Percentiles rank a stretch among this genome's conserved stretches.
Evolutionary conservation across 2,888 invertebrate genomes (phyloP).

Genomic region (Sepioteuthis lessoniana): DNA sequence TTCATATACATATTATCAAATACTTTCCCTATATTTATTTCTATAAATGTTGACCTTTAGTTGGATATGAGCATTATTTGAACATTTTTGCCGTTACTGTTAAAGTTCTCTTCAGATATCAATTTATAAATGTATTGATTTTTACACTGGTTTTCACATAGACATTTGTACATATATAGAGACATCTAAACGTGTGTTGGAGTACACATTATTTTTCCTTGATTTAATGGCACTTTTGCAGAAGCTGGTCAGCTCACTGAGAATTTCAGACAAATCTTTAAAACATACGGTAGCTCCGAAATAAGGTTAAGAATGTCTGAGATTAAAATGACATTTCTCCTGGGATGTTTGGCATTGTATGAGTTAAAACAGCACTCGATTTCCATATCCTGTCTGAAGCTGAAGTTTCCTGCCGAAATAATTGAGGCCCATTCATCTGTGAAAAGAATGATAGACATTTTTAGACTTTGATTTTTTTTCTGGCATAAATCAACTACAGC

Average conservation of each 20-base stretch:
- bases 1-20: no score
- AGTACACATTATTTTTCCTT: not conserved
- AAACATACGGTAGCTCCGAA: not conserved
- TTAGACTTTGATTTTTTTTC: no score
- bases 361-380: not conserved
- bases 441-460: no score
- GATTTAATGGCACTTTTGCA: not conserved
- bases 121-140: not conserved
- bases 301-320: not conserved
- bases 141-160: fast-evolving
- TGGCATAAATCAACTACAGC: no score
- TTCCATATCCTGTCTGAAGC: not conserved
- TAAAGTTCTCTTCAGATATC: no score
- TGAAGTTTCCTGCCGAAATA: not conserved
- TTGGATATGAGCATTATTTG: no score
- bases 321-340: not conserved
- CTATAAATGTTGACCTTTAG: no score
- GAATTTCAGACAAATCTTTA: not conserved
- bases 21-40: no score
- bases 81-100: no score
- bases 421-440: no score
- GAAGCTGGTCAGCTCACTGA: not conserved
- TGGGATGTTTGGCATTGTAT: not conserved
- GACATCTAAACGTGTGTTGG: not conserved
- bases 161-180: not conserved